Percentiles rank a stretch among this genome's conserved stretches.
Conservation (phyloP, 2,797 vertebrate genomes). For the Adrianichthys oophorus region DNA sequence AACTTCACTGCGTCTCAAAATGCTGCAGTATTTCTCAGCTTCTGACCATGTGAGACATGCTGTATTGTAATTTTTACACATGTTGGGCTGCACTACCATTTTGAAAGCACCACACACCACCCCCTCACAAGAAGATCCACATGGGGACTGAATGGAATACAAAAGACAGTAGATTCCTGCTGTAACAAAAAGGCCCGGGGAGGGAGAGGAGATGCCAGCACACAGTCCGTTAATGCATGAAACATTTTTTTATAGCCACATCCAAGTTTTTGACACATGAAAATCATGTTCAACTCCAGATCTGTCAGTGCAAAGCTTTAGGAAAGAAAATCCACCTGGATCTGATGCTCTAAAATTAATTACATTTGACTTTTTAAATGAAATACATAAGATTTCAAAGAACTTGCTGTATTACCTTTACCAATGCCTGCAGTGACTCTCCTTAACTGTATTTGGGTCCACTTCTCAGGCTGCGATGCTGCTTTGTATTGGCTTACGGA, state of each 20-base stretch:
- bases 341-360: constrained; percentile 12
- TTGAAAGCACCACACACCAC: constrained; percentile 49
- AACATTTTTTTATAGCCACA: constrained; percentile 51
- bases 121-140: constrained; percentile 57
- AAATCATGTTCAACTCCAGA: constrained; percentile 44
- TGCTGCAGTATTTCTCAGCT: constrained; percentile 77
- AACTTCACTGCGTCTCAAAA: constrained; percentile 79
- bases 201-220: constrained; percentile 37
- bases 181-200: constrained; percentile 63
- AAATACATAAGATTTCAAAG: constrained; percentile 33
- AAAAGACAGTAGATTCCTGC: constrained; percentile 59
- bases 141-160: constrained; percentile 56
- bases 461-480: constrained; percentile 72
- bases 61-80: constrained; percentile 50
- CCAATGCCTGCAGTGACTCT: constrained; percentile 49
- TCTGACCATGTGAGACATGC: constrained; percentile 17
- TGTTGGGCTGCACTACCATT: constrained; percentile 55
- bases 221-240: constrained; percentile 58
- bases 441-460: constrained; percentile 65
- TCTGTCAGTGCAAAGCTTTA: constrained; percentile 43
- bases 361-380: constrained; percentile 2
- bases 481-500: constrained; percentile 63
- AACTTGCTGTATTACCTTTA: constrained; percentile 75
- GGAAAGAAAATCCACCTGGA: constrained; percentile 3
- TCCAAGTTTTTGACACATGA: constrained; percentile 64